These are phyloP conservation scores for Augiades crinisus DNA, from an alignment of 2,888 invertebrate species.

Conservation along the genomic window DNA sequence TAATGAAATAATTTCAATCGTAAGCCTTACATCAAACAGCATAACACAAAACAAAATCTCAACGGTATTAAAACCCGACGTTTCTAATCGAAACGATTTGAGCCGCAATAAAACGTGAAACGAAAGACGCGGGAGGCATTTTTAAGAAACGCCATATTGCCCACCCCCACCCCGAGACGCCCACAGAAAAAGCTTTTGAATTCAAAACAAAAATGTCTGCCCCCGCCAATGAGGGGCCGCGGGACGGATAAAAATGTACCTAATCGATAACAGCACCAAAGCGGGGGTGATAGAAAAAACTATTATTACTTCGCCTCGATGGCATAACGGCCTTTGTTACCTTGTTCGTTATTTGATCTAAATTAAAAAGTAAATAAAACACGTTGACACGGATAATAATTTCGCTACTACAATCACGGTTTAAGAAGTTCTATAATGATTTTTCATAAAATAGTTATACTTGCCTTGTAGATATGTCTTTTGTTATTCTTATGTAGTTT, in stretches of 20 bases:
- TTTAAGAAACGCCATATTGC: constrained; percentile 61
- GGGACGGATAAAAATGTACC: constrained; percentile 54
- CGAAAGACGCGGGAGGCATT: constrained; percentile 36
- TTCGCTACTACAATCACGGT: no score
- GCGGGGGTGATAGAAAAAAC: constrained; percentile 22
- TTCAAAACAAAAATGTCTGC: constrained; percentile 67
- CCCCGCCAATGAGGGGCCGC: constrained; percentile 55
- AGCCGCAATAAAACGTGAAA: constrained; percentile 15
- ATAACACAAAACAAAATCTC: constrained; percentile 10
- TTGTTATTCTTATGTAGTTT: no score
- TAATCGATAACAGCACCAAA: constrained; percentile 48
- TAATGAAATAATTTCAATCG: not conserved
- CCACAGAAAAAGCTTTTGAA: constrained; percentile 76
- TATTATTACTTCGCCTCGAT: constrained; percentile 10
- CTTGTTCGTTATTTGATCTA: not conserved
- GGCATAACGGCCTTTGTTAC: constrained; percentile 1
- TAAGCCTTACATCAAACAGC: constrained; percentile 1
- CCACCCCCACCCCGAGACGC: constrained; percentile 54
- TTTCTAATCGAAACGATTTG: constrained; percentile 20
- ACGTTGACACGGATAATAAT: no score
- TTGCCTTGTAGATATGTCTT: no score
- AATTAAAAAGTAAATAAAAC: not conserved
- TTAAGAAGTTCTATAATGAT: no score
- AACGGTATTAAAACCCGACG: constrained; percentile 12
- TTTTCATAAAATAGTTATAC: no score